Conservation (phyloP, 1,140 invertebrate genomes). For the Glossosoma conforme region DNA sequence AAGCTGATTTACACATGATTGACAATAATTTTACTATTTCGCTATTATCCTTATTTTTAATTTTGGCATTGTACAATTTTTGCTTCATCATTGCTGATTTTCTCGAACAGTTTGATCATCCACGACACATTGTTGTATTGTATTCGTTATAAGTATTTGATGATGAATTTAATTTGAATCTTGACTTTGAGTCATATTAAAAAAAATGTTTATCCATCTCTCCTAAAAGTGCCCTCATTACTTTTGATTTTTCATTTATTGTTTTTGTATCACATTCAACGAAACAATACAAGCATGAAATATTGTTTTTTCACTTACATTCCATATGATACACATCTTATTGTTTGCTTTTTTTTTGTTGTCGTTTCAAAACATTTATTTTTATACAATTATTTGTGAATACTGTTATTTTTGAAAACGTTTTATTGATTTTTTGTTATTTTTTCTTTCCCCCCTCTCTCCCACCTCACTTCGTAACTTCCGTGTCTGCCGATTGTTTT, state of each 20-base stretch:
- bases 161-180: too few relatives aligned
- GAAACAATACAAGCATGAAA: not conserved
- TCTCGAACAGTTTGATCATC: too few relatives aligned
- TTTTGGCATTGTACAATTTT: too few relatives aligned
- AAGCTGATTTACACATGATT: too few relatives aligned
- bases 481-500: slow-evolving; percentile 25
- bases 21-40: too few relatives aligned
- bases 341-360: slow-evolving; percentile 7
- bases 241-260: not conserved
- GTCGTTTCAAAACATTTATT: slow-evolving; percentile 2
- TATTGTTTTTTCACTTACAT: slow-evolving; percentile 6
- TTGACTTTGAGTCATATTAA: too few relatives aligned
- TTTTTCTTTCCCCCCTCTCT: slow-evolving; percentile 28
- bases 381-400: slow-evolving; percentile 6
- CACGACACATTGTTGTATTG: too few relatives aligned
- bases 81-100: too few relatives aligned
- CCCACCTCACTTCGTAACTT: slow-evolving; percentile 21
- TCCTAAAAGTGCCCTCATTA: not conserved
- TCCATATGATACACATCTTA: not conserved
- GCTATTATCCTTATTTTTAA: too few relatives aligned
- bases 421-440: slow-evolving; percentile 33
- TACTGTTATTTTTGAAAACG: slow-evolving; percentile 21
- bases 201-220: not conserved
- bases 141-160: too few relatives aligned
- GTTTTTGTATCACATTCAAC: not conserved